phyloP scores from a whole-genome alignment of 2,113 vertebrate genomes.

The Heteronetta atricapilla region DNA sequence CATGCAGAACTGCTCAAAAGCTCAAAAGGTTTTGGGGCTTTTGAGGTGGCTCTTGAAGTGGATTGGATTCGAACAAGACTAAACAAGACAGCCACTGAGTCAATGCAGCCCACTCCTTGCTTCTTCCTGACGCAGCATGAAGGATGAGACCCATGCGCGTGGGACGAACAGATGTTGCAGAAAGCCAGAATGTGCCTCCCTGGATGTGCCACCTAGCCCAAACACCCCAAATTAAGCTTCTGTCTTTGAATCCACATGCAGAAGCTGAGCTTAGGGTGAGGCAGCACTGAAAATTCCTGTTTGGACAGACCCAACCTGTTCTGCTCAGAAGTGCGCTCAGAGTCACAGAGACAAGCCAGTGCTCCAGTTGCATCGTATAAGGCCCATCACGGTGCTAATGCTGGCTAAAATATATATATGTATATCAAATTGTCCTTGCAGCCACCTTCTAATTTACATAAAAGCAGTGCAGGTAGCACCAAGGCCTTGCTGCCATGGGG shows the following conservation, averaged over 20 bases:
- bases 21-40: too few relatives aligned
- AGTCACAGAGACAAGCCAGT: neutral
- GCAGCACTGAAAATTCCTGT: neutral
- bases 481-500: neutral
- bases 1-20: too few relatives aligned
- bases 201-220: neutral
- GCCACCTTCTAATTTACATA: neutral
- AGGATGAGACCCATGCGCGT: neutral
- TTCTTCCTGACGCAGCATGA: accelerated
- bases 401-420: neutral
- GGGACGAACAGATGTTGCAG: neutral
- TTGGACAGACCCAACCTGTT: neutral
- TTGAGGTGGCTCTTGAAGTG: neutral
- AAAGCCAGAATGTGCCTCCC: neutral
- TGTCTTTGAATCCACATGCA: neutral
- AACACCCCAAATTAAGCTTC: neutral
- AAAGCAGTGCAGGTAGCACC: neutral
- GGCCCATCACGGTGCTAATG: neutral
- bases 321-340: neutral
- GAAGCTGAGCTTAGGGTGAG: neutral
- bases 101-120: neutral
- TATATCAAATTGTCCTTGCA: neutral
- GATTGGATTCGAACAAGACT: neutral
- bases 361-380: neutral
- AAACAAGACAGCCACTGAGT: neutral